Evolutionary conservation across 2,888 invertebrate species (phyloP), one percentile per base, ranked within the genome.

Genomic region (Noctuana brunneofusca): DNA sequence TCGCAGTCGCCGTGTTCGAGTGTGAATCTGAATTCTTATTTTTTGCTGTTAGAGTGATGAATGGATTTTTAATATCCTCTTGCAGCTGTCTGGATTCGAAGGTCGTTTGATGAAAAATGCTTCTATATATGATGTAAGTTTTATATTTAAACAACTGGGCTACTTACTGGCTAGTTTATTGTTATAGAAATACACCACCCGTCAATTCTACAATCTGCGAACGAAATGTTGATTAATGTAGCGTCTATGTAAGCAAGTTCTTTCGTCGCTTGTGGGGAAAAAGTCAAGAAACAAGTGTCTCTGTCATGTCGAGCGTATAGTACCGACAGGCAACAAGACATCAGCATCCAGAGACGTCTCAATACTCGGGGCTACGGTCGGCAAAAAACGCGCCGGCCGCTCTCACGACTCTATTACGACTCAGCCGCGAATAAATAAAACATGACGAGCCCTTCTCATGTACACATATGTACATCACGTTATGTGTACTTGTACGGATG

Each of bases 371-470:
- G 75, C 72, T 81, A 78, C 82, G 75, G 83, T 80, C 80, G 81
- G 86, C 86, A 90, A 90, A 91, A 91, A 91, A 91, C 86, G 81
- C 79, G 79, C 82, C 83, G 83, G 81, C 79, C 84, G 86, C 81
- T 89, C 91, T 86, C 89, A 89, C 89, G 88, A 88, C 91, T 90
- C 89, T 91, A 91, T 91, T 90, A 89, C 88, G 76, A 84, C 84
- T 85, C 83, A 79, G 81, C 83, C 78, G 86, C 85, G 81, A 85
- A 91, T 91, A 91, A 90, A 91, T 91, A 91, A 91, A 90, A 91
- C 91, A 91, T 91, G 90, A 89, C 82, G 89, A 81, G 86, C 89
- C 88, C 87, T 89, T 89, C 88, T 87, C 89, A 87, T 87, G 84
- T 86, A 84, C 83, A 78, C 73, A 74, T 63, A 81, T 78, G 76